phyloP scores from a whole-genome alignment of 53 echinoderm and acorn worm species.

The Hippasteria phrygiana region DNA sequence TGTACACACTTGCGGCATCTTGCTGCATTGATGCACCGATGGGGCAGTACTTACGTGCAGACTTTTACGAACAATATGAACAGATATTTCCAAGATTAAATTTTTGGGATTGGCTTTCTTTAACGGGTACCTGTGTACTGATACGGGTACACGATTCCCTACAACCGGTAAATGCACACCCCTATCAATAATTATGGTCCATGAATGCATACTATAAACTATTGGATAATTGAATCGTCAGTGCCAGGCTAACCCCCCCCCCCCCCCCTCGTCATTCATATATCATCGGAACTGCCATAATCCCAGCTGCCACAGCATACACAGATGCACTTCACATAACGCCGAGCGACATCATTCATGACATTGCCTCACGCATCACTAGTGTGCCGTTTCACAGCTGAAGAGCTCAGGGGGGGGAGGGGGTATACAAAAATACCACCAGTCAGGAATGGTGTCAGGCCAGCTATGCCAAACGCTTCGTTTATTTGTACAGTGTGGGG shows the following conservation, averaged over 20 bases:
- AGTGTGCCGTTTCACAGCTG: neutral
- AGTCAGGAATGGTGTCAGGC: neutral
- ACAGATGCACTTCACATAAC: neutral
- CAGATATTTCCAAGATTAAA: no score
- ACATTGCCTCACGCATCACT: neutral
- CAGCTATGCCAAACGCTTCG: slow-evolving; percentile 36
- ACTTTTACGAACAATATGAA: no score
- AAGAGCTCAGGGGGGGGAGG: neutral
- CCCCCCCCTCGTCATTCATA: neutral
- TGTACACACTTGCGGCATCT: no score
- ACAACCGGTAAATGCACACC: no score
- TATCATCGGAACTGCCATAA: neutral
- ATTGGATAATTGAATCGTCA: neutral
- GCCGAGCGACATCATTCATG: slow-evolving; percentile 11
- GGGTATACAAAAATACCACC: neutral
- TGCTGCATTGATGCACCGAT: no score
- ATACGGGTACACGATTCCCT: no score
- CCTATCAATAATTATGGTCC: no score
- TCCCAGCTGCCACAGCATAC: slow-evolving; percentile 11
- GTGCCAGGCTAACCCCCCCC: neutral
- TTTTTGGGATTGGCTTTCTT: no score
- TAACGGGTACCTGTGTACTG: no score
- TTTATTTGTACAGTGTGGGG: slow-evolving; percentile 47
- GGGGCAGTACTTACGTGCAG: no score
- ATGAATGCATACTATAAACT: no score